Evolutionary conservation across 2,113 vertebrate species (phyloP), one percentile per base, ranked within the genome.

Genomic region (Apeltes quadracus): DNA sequence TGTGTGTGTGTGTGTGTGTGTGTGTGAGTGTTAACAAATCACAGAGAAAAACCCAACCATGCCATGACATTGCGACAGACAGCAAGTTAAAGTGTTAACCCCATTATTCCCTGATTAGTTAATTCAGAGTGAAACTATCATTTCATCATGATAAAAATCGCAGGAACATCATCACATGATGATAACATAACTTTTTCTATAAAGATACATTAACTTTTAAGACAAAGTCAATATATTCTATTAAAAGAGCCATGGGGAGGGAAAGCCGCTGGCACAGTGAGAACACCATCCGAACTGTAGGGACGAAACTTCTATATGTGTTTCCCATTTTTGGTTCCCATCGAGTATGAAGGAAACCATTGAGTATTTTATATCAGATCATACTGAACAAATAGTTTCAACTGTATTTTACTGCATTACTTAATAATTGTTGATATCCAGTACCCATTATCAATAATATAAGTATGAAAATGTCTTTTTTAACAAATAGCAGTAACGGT

Each of bases 41-140:
- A 91, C 86, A 90, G 78, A 90, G 84, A 80, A 88, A 86, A 91
- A 91, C 87, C 86, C 82, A 85, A 89, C 89, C 92, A 94, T 94
- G 93, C 93, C 72, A 70, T 90, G 87, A 93, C 82, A 78, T 78
- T 74, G 61, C 61, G 72, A 92, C 85, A 82, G 63, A 91, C 82
- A 81, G 73, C 65, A 88, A 86, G 82, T 69, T 81, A 87, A 87
- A 76, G 63, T 75, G 82, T 84, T 69, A 63, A 84, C 75, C 59
- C 78, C 83, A 69, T 87, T 79, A 84, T 80, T 92, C 85, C 82
- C 88, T 90, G 87, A 91, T 91, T 76, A 82, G 61, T 78, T 39
- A 65, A 72, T 83, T 83, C 69, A 79, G 62, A 83, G 58, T 70
- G 44, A 78, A 51, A 13, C 56, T 62, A 74, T 81, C 44, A 78